phyloP scores from a whole-genome alignment of 2,888 invertebrate genomes.

The Xanthia icteritia region DNA sequence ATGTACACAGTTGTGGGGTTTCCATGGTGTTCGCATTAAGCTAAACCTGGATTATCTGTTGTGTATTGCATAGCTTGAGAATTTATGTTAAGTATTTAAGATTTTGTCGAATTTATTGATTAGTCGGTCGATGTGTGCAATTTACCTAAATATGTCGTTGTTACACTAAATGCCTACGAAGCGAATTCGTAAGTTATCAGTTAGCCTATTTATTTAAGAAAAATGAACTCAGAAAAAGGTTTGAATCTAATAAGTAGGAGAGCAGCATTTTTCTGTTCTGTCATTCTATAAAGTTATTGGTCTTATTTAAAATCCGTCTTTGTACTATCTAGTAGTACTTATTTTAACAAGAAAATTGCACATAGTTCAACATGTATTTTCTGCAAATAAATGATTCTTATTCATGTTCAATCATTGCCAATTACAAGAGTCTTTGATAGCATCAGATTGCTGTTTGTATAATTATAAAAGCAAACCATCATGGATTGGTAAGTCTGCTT shows the following conservation, averaged over 20 bases:
- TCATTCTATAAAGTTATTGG: background rate
- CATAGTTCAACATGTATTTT: background rate
- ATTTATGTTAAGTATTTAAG: no score
- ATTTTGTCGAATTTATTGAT: no score
- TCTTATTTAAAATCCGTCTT: background rate
- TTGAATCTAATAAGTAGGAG: background rate
- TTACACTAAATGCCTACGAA: background rate
- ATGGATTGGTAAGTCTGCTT: conserved; percentile 28
- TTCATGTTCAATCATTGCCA: conserved; percentile 9
- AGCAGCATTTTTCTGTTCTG: background rate
- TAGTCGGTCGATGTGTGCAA: no score
- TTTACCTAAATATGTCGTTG: no score
- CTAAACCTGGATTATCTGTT: no score
- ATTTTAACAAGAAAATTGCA: background rate
- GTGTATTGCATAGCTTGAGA: background rate
- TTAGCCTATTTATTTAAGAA: background rate
- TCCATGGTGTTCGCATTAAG: background rate
- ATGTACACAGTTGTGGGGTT: conserved; percentile 6
- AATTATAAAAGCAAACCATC: conserved; percentile 48
- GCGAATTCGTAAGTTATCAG: background rate
- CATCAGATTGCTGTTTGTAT: conserved; percentile 43
- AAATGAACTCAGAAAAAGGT: background rate
- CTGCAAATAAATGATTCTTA: no score
- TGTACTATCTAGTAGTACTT: background rate
- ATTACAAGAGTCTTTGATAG: conserved; percentile 33